Conservation (phyloP, 2,797 vertebrate species). For the Artibeus jamaicensis region DNA sequence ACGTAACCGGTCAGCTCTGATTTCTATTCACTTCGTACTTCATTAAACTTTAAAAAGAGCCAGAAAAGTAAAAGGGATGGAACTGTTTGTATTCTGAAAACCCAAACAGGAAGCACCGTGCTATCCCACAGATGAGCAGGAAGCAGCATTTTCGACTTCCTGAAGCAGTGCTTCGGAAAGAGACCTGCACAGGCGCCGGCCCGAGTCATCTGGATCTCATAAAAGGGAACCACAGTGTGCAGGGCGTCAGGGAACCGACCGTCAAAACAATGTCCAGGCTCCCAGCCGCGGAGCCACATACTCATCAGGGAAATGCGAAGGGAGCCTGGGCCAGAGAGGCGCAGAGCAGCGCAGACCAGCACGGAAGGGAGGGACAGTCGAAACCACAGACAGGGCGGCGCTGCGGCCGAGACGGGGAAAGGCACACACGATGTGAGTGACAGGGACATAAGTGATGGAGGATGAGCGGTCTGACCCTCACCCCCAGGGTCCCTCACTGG, state of each 20-base stretch:
- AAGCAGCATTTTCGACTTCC: slow-evolving; percentile 66
- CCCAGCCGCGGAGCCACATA: slow-evolving; percentile 64
- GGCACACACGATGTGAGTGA: no score
- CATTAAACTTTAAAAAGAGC: slow-evolving; percentile 75
- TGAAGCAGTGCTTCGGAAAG: slow-evolving; percentile 78
- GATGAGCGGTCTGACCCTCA: no score
- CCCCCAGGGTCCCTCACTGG: no score
- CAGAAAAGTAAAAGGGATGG: slow-evolving; percentile 67
- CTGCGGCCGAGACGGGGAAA: no score
- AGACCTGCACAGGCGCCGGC: slow-evolving; percentile 76
- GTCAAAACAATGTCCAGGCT: slow-evolving; percentile 78
- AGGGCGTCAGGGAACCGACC: slow-evolving; percentile 74
- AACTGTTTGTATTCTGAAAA: slow-evolving; percentile 73
- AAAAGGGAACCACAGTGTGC: slow-evolving; percentile 80
- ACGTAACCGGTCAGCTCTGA: slow-evolving; percentile 82
- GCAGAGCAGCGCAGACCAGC: slow-evolving; percentile 35
- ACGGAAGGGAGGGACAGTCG: background rate
- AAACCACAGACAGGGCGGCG: background rate
- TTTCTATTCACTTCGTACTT: slow-evolving; percentile 79
- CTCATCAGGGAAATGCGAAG: slow-evolving; percentile 56
- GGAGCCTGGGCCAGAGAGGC: background rate
- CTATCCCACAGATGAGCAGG: slow-evolving; percentile 78
- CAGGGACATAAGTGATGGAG: no score
- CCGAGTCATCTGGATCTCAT: slow-evolving; percentile 87
- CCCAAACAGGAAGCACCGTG: slow-evolving; percentile 82